These are phyloP conservation scores for Catalaphyllia jardinei DNA, from an alignment of 64 coral and sea anemone species.

Conservation along the genomic window DNA sequence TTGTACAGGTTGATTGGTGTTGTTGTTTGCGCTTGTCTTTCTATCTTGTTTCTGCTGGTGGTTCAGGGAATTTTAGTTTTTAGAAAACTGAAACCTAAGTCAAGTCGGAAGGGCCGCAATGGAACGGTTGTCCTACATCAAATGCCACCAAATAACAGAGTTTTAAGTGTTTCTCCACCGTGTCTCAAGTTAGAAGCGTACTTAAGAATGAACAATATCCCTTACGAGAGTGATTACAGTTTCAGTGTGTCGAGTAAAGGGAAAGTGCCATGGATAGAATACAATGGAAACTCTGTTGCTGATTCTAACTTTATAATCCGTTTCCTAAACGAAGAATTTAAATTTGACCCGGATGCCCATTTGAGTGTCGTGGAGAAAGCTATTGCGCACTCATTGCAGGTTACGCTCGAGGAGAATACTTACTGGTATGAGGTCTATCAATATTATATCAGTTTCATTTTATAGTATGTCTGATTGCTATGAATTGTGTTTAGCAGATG, in stretches of 20 bases:
- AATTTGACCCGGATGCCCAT: constrained; percentile 56
- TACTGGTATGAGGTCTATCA: constrained; percentile 35
- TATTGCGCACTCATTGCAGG: constrained; percentile 30
- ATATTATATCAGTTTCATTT: not conserved
- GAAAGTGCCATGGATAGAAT: constrained; percentile 60
- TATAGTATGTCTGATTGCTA: not conserved
- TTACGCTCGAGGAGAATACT: constrained; percentile 74
- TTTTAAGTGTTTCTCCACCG: constrained; percentile 52
- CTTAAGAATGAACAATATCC: constrained; percentile 63
- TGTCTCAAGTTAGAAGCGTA: constrained; percentile 63
- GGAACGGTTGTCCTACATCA: constrained; percentile 57
- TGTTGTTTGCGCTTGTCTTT: not conserved
- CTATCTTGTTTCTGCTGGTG: not conserved
- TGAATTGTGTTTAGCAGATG: not conserved
- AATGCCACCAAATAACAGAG: constrained; percentile 5
- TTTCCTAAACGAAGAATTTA: constrained; percentile 68
- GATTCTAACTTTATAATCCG: constrained; percentile 66
- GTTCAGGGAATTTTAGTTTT: constrained; percentile 3
- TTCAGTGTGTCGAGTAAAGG: constrained; percentile 63
- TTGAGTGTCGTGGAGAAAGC: constrained; percentile 47
- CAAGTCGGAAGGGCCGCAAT: not conserved
- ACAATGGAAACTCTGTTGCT: constrained; percentile 22
- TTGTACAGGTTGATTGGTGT: not conserved
- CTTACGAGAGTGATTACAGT: constrained; percentile 46
- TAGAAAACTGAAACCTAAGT: not conserved